Evolutionary conservation across 2,113 vertebrate species (phyloP).

Genomic region (Scopus umbretta): DNA sequence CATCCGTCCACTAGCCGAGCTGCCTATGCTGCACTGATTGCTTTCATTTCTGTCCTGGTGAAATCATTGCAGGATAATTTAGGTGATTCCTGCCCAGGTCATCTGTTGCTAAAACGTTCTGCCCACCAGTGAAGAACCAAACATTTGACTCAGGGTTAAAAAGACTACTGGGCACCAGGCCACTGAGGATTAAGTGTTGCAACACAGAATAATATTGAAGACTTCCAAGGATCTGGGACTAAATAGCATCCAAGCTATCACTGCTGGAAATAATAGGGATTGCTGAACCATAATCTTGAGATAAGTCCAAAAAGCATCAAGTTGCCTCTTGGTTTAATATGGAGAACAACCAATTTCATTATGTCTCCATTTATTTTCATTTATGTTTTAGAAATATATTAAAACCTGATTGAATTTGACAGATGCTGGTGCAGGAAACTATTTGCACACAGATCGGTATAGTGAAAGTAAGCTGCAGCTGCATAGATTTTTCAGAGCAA

Average conservation of each 20-base stretch:
- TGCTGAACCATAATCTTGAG: not conserved
- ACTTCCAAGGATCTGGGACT: not conserved
- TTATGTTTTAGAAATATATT: not conserved
- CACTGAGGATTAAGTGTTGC: not conserved
- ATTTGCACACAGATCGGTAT: not conserved
- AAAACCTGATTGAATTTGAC: not conserved
- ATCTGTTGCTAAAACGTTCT: not conserved
- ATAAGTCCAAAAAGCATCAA: not conserved
- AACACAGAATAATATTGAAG: not conserved
- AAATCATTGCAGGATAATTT: not conserved
- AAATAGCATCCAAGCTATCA: not conserved
- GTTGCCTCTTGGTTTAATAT: not conserved
- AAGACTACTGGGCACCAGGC: not conserved
- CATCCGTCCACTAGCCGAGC: not conserved
- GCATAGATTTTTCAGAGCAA: not conserved
- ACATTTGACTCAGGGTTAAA: not conserved
- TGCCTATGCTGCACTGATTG: not conserved
- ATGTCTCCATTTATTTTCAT: not conserved
- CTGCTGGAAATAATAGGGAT: not conserved
- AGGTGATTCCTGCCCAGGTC: not conserved
- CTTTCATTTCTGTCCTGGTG: not conserved
- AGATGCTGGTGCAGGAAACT: not conserved
- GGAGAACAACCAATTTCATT: not conserved
- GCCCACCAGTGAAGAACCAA: not conserved
- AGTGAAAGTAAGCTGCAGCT: not conserved